Base-by-base conservation (phyloP, 2,113 vertebrate species). In the Lonchura striata region DNA sequence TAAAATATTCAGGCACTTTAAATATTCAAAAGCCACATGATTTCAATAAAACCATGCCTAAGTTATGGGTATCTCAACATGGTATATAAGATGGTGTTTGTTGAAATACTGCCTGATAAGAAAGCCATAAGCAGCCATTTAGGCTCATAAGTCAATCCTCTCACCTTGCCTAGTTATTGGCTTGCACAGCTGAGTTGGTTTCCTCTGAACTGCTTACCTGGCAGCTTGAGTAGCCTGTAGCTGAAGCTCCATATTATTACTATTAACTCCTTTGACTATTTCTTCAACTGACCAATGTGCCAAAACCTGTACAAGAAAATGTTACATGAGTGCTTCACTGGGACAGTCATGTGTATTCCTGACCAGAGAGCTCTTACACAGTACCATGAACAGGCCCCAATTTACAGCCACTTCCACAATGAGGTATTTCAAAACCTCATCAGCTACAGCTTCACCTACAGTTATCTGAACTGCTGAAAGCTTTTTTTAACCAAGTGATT, bases 141-240 rank as follows among this genome's bases (percentile, higher is more conserved):
- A 0, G 3, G 41, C 20, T 88, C 25, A 7, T 6, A 65, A 39
- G 10, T 31, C 13, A 74, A 0, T 30, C 53, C 30, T 69, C 49
- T 60, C 21, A n/a, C 39, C 54, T 65, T 8, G 27, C 17, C 60
- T n/a, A 13, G 59, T 61, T 46, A 60, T 21, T 53, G 86, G 18
- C 37, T n/a, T 66, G 64, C 21, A 76, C 52, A 83, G 53, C 30
- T 54, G 39, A 70, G 37, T 1, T 31, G 13, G 37, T 41, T 76
- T 75, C 41, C 28, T 49, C 13, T 30, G 9, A 18, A 52, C 9
- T 12, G 35, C 97, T 97, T 97, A 99, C 99, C 99, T 98, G 74
- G 98, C 98, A 93, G 98, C 98, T 83, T 99, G 98, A 30, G 98
- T 99, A 79, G 99, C 99, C 92, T 99, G 98, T 21, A 99, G 97